phyloP scores from a whole-genome alignment of 2,888 invertebrate genomes.

The Agrypnus murinus region DNA sequence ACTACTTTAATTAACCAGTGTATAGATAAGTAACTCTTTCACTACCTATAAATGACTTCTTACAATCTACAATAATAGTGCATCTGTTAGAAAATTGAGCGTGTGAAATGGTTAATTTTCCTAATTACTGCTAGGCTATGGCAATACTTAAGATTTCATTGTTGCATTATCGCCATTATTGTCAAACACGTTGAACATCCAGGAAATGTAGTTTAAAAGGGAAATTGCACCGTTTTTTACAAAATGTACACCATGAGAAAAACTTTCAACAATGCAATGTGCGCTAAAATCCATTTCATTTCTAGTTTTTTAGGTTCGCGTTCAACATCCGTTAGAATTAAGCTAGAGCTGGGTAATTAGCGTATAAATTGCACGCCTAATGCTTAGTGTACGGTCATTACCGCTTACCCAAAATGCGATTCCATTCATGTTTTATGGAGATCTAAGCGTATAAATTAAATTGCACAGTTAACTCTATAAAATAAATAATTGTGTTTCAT shows the following conservation, averaged over 20 bases:
- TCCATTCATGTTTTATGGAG: slow-evolving; percentile 24
- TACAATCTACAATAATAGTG: slow-evolving; percentile 2
- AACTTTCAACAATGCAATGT: slow-evolving; percentile 14
- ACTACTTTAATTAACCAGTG: too few species aligned
- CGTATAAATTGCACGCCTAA: slow-evolving; percentile 45
- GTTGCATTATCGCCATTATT: slow-evolving; percentile 6
- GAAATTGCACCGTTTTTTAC: slow-evolving; percentile 36
- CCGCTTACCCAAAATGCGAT: slow-evolving; percentile 34
- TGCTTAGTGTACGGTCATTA: slow-evolving; percentile 43
- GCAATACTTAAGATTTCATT: slow-evolving; percentile 5
- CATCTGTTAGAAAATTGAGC: background rate
- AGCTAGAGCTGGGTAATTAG: slow-evolving; percentile 37
- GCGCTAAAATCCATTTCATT: slow-evolving; percentile 33
- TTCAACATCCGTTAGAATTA: slow-evolving; percentile 45
- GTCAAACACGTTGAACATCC: slow-evolving; percentile 5
- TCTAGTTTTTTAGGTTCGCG: slow-evolving; percentile 18
- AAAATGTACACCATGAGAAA: slow-evolving; percentile 28
- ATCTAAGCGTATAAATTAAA: slow-evolving; percentile 25
- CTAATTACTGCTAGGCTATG: background rate
- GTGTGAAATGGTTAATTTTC: background rate
- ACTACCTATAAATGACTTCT: background rate
- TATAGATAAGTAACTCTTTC: too few species aligned
- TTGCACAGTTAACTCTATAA: slow-evolving; percentile 29
- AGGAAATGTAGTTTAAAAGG: slow-evolving; percentile 36
- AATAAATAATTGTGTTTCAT: slow-evolving; percentile 7